Evolutionary conservation across 2,113 vertebrate genomes (phyloP).

Genomic region (Oncorhynchus gorbuscha): DNA sequence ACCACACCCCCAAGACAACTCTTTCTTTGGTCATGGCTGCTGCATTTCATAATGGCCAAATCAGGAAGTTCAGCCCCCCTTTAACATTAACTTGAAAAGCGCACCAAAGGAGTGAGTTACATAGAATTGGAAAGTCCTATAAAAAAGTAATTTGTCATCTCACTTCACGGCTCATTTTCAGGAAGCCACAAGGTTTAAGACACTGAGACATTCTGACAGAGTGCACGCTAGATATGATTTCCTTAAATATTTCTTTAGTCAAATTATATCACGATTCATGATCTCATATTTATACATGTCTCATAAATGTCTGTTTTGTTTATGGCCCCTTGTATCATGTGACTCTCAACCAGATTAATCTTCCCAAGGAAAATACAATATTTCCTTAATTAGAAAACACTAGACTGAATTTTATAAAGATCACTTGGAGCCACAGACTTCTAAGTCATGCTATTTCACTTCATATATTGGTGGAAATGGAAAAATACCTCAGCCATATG

Average conservation of each 20-base stretch:
- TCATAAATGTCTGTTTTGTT: constrained; percentile 54
- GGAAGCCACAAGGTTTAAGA: constrained; percentile 6
- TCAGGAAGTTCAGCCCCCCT: too few relatives aligned
- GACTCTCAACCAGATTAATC: constrained; percentile 32
- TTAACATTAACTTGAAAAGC: constrained; percentile 21
- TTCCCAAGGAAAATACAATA: constrained; percentile 45
- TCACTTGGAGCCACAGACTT: constrained; percentile 13
- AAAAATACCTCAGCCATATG: constrained; percentile 53
- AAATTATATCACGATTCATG: constrained; percentile 30
- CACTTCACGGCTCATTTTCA: constrained; percentile 27
- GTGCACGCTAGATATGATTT: constrained; percentile 34
- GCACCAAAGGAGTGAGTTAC: constrained; percentile 42
- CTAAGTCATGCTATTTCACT: constrained; percentile 5
- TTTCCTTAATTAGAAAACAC: constrained; percentile 43
- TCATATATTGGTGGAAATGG: constrained; percentile 20
- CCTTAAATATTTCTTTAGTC: constrained; percentile 39
- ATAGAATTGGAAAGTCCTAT: constrained; percentile 33
- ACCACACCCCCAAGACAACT: too few relatives aligned
- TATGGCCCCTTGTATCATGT: constrained; percentile 38
- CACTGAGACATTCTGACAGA: constrained; percentile 19
- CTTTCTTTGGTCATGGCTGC: too few relatives aligned
- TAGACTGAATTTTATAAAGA: constrained; percentile 19
- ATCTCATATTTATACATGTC: constrained; percentile 40
- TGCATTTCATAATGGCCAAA: too few relatives aligned
- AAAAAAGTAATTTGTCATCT: constrained; percentile 54